Base-by-base conservation (phyloP, 2,888 invertebrate genomes). In the Nysson spinosus region DNA sequence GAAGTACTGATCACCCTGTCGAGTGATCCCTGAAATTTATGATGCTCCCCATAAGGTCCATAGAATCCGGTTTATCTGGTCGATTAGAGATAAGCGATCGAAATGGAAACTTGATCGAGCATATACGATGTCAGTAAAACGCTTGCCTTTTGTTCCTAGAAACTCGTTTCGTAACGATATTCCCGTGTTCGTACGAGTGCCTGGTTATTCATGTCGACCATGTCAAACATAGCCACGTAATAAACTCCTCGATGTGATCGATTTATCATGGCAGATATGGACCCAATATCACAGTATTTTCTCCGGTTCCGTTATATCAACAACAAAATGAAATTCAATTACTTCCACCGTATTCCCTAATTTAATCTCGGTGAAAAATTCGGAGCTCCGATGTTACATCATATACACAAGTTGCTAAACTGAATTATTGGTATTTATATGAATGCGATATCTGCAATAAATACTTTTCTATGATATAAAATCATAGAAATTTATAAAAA, bases 171-270 rank as follows among this genome's bases (percentile, higher is more conserved):
- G 4, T 16, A 26, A 62, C 39, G 30, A 55, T 60, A 47, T 24
- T 11, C 14, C 6, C 12, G 5, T n/a, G 30, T 28, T 40, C 20
- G 51, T 12, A 43, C 35, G 17, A 6, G 24, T 14, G 50, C 22
- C 9, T 44, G 46, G 62, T 46, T 32, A 63, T 65, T 56, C 46
- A 40, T 65, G 54, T 55, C 64, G 34, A 46, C 42, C 44, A 46
- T 34, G 35, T 39, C 40, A 39, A 40, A 50, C 54, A 12, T 6
- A n/a, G 20, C 19, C 32, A 32, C 19, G 16, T 17, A 61, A 62
- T 46, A 61, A 64, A 54, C 42, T 39, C 39, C 20, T 32, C 32
- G 55, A 42, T 32, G 20, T 12, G n/a, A 4, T 20, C 61, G 43
- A 49, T 54, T 46, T 46, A 43, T 49, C 62, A 43, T 22, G 22